Evolutionary conservation across 1,140 invertebrate species (phyloP).

Genomic region (Micrasema longulum): DNA sequence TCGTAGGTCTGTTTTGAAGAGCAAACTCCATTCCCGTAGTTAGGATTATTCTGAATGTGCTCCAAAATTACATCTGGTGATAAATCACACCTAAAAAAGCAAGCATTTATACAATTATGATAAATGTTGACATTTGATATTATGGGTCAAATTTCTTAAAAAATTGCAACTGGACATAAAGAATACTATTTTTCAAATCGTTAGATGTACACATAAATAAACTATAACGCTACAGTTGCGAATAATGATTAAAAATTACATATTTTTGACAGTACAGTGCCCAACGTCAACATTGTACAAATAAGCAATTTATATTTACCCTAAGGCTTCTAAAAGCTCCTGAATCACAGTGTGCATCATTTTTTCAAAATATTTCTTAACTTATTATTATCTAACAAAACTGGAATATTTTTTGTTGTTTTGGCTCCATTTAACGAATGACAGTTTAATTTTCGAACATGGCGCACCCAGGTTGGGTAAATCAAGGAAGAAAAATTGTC

Average conservation of each 20-base stretch:
- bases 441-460: constrained; percentile 51
- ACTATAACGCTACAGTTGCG: background rate
- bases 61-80: constrained; percentile 65
- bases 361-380: background rate
- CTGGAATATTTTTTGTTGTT: constrained; percentile 5
- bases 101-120: background rate
- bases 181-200: no score
- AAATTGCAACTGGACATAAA: no score
- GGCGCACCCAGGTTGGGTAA: constrained; percentile 49
- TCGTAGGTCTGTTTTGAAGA: constrained; percentile 64
- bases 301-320: constrained; percentile 55
- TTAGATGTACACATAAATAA: background rate
- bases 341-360: constrained; percentile 66
- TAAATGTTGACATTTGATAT: no score
- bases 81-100: constrained; percentile 64
- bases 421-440: constrained; percentile 41
- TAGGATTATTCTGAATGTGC: constrained; percentile 66
- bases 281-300: constrained; percentile 6
- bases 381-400: constrained; percentile 33
- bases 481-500: constrained; percentile 37
- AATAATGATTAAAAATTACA: background rate
- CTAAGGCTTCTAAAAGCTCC: constrained; percentile 64
- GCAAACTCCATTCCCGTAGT: constrained; percentile 63
- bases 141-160: no score
- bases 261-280: constrained; percentile 13